Base-by-base conservation (phyloP, 2,113 vertebrate genomes). In the Brachypodius melanocephalos region DNA sequence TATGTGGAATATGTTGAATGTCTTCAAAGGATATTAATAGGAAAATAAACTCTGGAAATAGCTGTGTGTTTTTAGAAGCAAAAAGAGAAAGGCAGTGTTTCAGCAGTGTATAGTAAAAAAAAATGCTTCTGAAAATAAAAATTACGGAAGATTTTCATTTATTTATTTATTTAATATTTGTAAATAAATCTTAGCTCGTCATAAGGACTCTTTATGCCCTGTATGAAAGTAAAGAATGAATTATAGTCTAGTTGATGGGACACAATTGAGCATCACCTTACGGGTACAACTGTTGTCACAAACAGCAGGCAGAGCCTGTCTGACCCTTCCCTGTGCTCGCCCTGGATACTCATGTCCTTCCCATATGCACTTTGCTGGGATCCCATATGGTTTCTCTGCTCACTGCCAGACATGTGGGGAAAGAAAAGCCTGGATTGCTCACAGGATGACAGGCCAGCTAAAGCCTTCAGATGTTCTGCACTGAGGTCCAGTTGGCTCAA, bases 331-430 rank as follows among this genome's bases (percentile, higher is more conserved):
- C 88, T 61, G 46, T 65, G 94, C 98, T 98, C 98, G 93, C 94
- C 90, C 85, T 54, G 73, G 77, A n/a, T 52, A 48, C 77, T 26
- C 80, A 86, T 84, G 97, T 94, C 95, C 96, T 93, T 92, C 94
- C 85, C 88, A 38, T 85, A 93, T 32, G 43, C 83, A 75, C 71
- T 76, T 83, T 76, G 76, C 94, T 80, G 28, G 65, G 82, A 68
- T 93, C 97, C 97, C 98, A 98, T 98, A 98, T 99, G 98, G 96
- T 94, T 93, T 32, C 86, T 95, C 98, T 98, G 97, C 98, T 98
- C 96, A 94, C 87, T 52, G 48, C 94, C 93, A 97, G 93, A 96
- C 95, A 97, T 87, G 90, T 84, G 81, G 91, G 58, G 69, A 66
- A 88, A 92, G 89, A 73, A 88, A 91, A 93, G 84, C 91, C 81